Conservation (phyloP, 2,797 vertebrate genomes). For the Falco naumanni region DNA sequence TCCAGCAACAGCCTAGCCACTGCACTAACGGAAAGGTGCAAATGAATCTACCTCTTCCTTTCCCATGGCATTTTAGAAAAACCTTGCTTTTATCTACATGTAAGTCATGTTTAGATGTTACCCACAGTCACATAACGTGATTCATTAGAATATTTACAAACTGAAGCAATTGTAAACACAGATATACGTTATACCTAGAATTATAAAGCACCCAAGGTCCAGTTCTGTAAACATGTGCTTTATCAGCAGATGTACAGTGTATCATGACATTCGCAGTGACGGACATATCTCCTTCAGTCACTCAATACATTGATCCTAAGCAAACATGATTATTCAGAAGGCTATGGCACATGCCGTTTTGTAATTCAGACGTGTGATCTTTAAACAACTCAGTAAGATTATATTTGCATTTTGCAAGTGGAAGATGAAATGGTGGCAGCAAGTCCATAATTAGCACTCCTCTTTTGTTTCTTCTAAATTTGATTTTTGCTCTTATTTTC, state of each 20-base stretch:
- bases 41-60: background rate
- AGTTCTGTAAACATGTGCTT: background rate
- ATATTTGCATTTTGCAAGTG: background rate
- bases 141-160: background rate
- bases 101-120: background rate
- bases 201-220: background rate
- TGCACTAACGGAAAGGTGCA: background rate
- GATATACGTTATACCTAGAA: background rate
- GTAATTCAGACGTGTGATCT: constrained; percentile 1
- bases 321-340: background rate
- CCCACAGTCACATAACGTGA: background rate
- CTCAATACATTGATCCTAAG: background rate
- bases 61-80: background rate
- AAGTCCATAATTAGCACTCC: background rate
- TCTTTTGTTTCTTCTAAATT: background rate
- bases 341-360: background rate
- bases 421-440: background rate
- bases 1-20: background rate
- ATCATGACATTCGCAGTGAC: background rate
- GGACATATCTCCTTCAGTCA: background rate
- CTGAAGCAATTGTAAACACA: background rate
- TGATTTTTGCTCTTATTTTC: background rate
- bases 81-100: background rate
- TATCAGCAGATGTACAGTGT: background rate
- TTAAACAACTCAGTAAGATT: background rate